Evolutionary conservation across 2,797 vertebrate species (phyloP).

Genomic region (Lycodopsis pacificus): DNA sequence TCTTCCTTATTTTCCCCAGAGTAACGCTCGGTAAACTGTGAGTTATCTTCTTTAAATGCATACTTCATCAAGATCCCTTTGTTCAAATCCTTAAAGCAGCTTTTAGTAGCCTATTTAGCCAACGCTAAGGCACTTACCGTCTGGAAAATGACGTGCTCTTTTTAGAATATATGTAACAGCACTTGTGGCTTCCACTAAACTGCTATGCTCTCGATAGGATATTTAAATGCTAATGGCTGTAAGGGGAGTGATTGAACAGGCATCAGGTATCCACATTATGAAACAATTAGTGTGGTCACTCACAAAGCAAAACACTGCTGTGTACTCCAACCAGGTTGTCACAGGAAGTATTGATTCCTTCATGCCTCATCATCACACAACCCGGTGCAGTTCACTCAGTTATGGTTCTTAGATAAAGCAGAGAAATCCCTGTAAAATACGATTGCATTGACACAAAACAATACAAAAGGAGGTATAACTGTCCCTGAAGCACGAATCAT

Average conservation of each 20-base stretch:
- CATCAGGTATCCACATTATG: conserved; percentile 32
- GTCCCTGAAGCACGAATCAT: background rate
- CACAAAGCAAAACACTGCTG: conserved; percentile 26
- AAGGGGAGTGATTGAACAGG: conserved; percentile 19
- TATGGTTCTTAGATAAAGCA: conserved; percentile 18
- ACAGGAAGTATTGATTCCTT: conserved; percentile 40
- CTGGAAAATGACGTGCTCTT: background rate
- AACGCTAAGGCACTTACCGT: background rate
- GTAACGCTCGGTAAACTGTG: background rate
- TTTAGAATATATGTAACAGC: background rate
- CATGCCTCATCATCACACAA: conserved; percentile 43
- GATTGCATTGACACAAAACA: conserved; percentile 16
- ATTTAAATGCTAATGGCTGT: conserved; percentile 14
- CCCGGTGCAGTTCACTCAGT: background rate
- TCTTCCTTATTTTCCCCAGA: background rate
- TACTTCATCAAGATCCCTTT: background rate
- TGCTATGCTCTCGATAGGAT: background rate
- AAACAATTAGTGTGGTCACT: conserved; percentile 33
- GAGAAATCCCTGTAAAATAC: conserved; percentile 22
- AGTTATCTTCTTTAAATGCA: background rate
- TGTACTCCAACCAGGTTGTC: conserved; percentile 37
- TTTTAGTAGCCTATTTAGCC: background rate
- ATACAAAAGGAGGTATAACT: background rate
- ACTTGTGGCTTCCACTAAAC: background rate
- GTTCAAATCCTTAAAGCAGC: background rate